Evolutionary conservation across 2,113 vertebrate species (phyloP), one percentile per base, ranked within the genome.

Genomic region (Hirundichthys speculiger): DNA sequence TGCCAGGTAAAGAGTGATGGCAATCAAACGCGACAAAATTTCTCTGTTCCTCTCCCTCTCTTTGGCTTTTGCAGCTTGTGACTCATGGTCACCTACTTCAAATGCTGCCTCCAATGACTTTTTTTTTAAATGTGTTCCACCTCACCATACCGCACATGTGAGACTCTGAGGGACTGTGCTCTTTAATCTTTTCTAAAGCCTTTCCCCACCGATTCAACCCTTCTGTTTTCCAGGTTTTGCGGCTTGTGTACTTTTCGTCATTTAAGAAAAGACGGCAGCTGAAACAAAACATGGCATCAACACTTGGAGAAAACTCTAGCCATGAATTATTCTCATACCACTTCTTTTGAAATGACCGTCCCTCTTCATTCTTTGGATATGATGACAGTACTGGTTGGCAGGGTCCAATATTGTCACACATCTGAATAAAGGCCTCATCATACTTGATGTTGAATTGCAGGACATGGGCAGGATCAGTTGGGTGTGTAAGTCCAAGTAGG

Each of bases 111-210:
- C 38, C 55, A 58, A 8, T 34, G 4, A 49, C 22, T 47, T 47
- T 40, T 50, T 67, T 27, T 49, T 57, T n/a, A 13, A 57, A 40
- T 7, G 2, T 5, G 12, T 43, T 59, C 16, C 47, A 69, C 39
- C 20, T 59, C 45, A 18, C 54, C 27, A 18, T 45, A 19, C 16
- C 11, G 2, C 53, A 56, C 53, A 56, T 39, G 9, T 48, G 52
- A 48, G 34, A 49, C 19, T 59, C 65, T 59, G 65, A 69, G 46
- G 24, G 18, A 58, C 19, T 30, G 40, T 42, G 65, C 39, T 51
- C 19, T 30, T 59, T n/a, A 24, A 38, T 59, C 7, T 24, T 43
- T 40, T 38, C 14, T 42, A 55, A 38, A 67, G 45, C 53, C 47
- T 25, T 57, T 56, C 45, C 41, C 34, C 53, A 50, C 34, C 13